Conservation (phyloP, 1,140 invertebrate species). For the Capitella teleta region DNA sequence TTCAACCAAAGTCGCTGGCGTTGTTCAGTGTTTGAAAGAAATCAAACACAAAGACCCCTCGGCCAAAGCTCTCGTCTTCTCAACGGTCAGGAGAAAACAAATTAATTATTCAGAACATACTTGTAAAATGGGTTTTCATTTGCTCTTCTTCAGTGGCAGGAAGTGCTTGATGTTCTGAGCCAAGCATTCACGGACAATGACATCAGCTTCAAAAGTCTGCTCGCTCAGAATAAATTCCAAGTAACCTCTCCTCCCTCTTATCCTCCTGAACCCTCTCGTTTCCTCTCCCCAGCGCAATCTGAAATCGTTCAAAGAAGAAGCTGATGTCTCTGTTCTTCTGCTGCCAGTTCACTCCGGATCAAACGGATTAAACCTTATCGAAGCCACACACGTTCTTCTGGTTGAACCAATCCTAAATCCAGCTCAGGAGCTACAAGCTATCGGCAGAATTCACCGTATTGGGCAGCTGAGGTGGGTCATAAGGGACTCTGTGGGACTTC, state of each 20-base stretch:
- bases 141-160: slow-evolving; percentile 46
- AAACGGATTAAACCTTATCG: slow-evolving; percentile 67
- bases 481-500: no score
- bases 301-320: slow-evolving; percentile 30
- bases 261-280: no score
- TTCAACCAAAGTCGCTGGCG: slow-evolving; percentile 62
- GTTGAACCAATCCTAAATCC: slow-evolving; percentile 65
- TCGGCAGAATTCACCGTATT: slow-evolving; percentile 66
- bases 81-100: no score
- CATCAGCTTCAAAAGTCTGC: slow-evolving; percentile 43
- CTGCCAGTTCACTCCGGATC: slow-evolving; percentile 57
- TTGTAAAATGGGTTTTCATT: background rate
- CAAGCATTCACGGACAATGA: slow-evolving; percentile 52
- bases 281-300: slow-evolving; percentile 28
- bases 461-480: slow-evolving; percentile 56
- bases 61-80: slow-evolving; percentile 63
- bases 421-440: slow-evolving; percentile 63
- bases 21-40: slow-evolving; percentile 50
- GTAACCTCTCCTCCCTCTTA: no score
- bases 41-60: slow-evolving; percentile 48
- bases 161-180: slow-evolving; percentile 52
- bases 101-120: background rate
- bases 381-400: slow-evolving; percentile 66
- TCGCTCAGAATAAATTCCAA: slow-evolving; percentile 42
- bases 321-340: slow-evolving; percentile 50